Evolutionary conservation across 2,113 vertebrate species (phyloP).

Genomic region (Eubucco bourcierii): DNA sequence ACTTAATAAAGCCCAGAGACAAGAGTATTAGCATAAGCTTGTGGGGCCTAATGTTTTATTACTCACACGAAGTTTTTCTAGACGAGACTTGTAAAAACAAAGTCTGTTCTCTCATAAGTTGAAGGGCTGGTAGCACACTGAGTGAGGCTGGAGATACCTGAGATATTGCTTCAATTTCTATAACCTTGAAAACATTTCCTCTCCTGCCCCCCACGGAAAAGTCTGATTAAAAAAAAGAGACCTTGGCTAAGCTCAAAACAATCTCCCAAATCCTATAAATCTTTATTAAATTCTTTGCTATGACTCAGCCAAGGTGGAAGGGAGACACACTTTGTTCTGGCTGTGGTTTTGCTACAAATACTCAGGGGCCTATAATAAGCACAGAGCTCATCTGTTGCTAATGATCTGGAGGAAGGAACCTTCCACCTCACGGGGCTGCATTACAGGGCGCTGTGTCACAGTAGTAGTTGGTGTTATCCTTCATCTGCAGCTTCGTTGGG

Average conservation of each 20-base stretch:
- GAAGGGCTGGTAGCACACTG: neutral
- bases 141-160: conserved; percentile 25
- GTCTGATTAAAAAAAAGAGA: conserved; percentile 46
- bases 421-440: neutral
- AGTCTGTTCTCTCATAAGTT: neutral
- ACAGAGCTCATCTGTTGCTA: conserved; percentile 6
- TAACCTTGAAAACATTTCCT: conserved; percentile 23
- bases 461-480: neutral
- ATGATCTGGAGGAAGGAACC: neutral
- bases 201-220: neutral
- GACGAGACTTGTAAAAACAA: conserved; percentile 35
- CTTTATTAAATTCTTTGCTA: conserved; percentile 57
- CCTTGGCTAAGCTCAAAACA: conserved; percentile 36
- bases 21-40: conserved; percentile 36
- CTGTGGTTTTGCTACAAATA: neutral
- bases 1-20: conserved; percentile 1
- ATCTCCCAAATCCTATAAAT: conserved; percentile 51
- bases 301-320: conserved; percentile 7
- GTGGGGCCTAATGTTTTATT: conserved; percentile 29
- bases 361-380: neutral
- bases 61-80: conserved; percentile 25
- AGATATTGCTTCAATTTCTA: conserved; percentile 54
- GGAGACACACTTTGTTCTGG: conserved; percentile 22
- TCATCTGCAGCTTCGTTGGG: conserved; percentile 7
- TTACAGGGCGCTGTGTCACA: neutral